Conservation (phyloP, 2,888 invertebrate species). For the Pterobdella sp. region DNA sequence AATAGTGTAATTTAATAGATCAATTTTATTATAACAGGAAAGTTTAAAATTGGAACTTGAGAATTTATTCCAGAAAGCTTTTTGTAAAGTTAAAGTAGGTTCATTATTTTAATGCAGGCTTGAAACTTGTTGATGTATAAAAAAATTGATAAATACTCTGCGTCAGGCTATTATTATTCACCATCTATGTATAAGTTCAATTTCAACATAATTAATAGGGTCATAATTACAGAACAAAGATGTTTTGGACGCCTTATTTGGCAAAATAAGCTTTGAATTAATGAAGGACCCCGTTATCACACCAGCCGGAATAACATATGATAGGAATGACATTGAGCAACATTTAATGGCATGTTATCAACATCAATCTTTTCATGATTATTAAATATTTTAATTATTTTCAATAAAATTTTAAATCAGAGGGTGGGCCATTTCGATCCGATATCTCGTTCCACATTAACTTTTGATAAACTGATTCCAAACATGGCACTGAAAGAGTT, state of each 20-base stretch:
- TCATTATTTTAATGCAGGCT: no score
- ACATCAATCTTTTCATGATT: no score
- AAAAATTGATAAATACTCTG: no score
- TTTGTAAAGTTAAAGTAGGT: no score
- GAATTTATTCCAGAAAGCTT: no score
- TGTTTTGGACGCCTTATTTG: conserved; percentile 95
- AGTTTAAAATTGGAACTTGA: no score
- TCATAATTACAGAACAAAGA: conserved; percentile 71
- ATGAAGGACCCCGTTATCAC: conserved; percentile 96
- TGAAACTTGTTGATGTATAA: no score
- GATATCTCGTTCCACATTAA: conserved; percentile 86
- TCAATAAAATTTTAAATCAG: no score
- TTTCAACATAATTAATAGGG: not conserved
- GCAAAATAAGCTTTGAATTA: conserved; percentile 97
- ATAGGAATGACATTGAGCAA: conserved; percentile 93
- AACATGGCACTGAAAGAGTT: conserved; percentile 99
- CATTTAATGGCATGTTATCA: conserved; percentile 69
- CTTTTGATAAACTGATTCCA: conserved; percentile 90
- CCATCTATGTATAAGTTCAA: conserved; percentile 1
- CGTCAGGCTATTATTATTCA: no score
- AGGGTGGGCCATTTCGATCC: conserved; percentile 98
- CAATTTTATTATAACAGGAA: no score
- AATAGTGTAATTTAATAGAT: no score
- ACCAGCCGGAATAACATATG: conserved; percentile 96
- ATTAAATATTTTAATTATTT: no score